Base-by-base conservation (phyloP, 1,140 invertebrate species). In the Temnothorax nylanderi region DNA sequence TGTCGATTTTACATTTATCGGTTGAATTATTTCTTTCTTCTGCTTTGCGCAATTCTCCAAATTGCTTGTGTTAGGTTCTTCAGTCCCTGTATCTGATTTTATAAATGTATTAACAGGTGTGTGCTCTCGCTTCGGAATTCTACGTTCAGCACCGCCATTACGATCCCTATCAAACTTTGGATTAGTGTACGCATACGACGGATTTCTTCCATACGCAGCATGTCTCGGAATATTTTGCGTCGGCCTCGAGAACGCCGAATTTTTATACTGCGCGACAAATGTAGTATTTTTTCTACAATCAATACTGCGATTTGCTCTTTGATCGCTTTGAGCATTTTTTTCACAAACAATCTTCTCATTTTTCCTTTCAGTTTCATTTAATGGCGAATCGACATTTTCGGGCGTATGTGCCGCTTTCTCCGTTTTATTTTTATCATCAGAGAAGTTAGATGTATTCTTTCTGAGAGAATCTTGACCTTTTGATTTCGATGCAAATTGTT, bases 301-400 rank as follows among this genome's bases (percentile, higher is more conserved):
- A 49, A n/a, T 8, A n/a, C 41, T 6, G 11, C 67, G 41, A 80
- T 60, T 69, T 18, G 26, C 5, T 80, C 74, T 89, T 37, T 65
- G 72, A 69, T 89, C 58, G n/a, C 47, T 75, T 13, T 32, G 11
- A 58, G 26, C 44, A 18, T 85, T 80, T 32, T 64, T 85, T 13
- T 86, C 87, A 0, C 32, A 4, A 16, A 89, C 32, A 32, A 37
- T 60, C 34, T 65, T 75, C 26, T 87, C 74, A 10, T 74, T 54
- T 49, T 44, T 85, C 10, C 6, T 54, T 49, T 78, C 47, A 16
- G 49, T 44, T 47, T 34, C 51, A 56, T n/a, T 44, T 32, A 26
- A 58, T 32, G 26, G 18, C 5, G 11, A 71, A 8, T 72, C 11
- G 1, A 26, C 26, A 1, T 44, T 81, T 47, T 58, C 44, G 1